Conservation (phyloP, 2,797 vertebrate species). For the Eupleurogrammus muticus region DNA sequence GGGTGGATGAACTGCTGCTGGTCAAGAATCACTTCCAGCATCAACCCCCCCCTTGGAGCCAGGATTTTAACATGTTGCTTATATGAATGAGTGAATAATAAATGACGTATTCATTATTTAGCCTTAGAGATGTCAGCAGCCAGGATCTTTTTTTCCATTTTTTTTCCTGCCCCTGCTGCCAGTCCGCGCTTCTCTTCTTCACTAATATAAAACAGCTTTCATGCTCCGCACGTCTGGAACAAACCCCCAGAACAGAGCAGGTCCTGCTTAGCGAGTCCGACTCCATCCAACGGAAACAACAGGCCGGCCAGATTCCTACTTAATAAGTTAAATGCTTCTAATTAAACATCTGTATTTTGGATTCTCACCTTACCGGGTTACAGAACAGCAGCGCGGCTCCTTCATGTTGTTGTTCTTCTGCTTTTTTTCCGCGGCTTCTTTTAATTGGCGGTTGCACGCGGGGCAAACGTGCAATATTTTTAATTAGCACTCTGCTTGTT, state of each 20-base stretch:
- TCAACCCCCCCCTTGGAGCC: neutral
- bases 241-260: no score
- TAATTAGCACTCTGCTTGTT: slow-evolving; percentile 14
- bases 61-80: neutral
- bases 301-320: no score
- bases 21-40: neutral
- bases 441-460: slow-evolving; percentile 21
- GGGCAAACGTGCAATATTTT: slow-evolving; percentile 9
- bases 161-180: no score
- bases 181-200: no score
- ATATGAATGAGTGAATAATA: neutral
- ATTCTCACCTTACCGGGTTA: neutral
- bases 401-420: neutral
- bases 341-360: neutral
- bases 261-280: no score
- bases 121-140: neutral
- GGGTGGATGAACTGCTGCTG: no score
- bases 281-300: no score
- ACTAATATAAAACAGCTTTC: no score
- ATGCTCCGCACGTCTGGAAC: no score
- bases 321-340: no score
- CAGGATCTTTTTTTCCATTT: no score
- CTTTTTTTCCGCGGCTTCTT: neutral
- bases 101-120: neutral
- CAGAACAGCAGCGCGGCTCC: neutral